Evolutionary conservation across 2,888 invertebrate genomes (phyloP).

Genomic region (Melipona bicolor): DNA sequence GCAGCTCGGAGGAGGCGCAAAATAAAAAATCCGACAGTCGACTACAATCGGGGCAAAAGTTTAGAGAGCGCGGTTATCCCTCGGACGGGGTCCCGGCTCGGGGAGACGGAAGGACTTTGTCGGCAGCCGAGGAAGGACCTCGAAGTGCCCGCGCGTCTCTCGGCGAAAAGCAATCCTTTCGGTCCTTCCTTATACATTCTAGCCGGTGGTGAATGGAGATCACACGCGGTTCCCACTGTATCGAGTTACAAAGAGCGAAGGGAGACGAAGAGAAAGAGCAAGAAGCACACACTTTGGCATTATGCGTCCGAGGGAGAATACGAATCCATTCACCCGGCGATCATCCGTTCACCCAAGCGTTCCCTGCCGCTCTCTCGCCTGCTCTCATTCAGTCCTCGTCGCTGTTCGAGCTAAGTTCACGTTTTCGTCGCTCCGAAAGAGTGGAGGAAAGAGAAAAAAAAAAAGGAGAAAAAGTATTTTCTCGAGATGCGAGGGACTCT

Average conservation of each 20-base stretch:
- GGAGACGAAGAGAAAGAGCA: conserved; percentile 66
- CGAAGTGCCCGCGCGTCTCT: conserved; percentile 54
- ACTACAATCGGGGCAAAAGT: conserved; percentile 17
- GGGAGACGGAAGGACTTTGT: conserved; percentile 57
- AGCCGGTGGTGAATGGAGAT: conserved; percentile 77
- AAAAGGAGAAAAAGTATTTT: background rate
- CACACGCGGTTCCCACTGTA: conserved; percentile 83
- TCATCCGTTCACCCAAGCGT: conserved; percentile 73
- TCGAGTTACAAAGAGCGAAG: conserved; percentile 79
- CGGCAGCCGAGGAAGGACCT: conserved; percentile 62
- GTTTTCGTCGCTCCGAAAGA: background rate
- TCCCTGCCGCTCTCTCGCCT: conserved; percentile 10
- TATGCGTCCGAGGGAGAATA: conserved; percentile 75
- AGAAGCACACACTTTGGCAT: conserved; percentile 66
- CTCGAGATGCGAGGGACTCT: background rate
- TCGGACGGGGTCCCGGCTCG: conserved; percentile 33
- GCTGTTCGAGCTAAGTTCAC: conserved; percentile 24
- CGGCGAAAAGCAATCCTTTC: conserved; percentile 75
- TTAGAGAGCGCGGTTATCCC: conserved; percentile 40
- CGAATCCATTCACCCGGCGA: conserved; percentile 78
- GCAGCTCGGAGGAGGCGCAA: conserved; percentile 29
- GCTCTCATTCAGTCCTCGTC: conserved; percentile 55
- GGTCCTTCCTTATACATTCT: conserved; percentile 74
- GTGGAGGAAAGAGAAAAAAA: background rate
- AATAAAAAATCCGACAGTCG: conserved; percentile 37